These are phyloP conservation scores for Rana temporaria DNA, from an alignment of 2,113 vertebrate species.

Conservation along the genomic window DNA sequence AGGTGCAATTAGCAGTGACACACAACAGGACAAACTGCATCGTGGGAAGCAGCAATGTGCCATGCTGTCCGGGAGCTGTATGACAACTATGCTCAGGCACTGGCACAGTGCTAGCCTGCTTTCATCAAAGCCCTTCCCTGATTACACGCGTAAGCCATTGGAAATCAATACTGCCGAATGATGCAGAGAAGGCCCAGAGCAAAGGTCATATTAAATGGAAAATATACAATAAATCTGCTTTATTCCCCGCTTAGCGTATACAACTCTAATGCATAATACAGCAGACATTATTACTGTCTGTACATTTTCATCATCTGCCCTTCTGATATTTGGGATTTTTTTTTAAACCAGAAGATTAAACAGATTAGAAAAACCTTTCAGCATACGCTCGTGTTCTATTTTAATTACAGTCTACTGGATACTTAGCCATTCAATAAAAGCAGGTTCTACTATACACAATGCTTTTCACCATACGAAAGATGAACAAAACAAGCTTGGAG, in stretches of 20 bases:
- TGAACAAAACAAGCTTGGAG: too few species aligned
- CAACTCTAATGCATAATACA: too few species aligned
- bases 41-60: neutral
- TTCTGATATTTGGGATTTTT: too few species aligned
- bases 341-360: too few species aligned
- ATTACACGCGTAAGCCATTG: slow-evolving; percentile 12
- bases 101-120: neutral
- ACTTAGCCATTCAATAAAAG: too few species aligned
- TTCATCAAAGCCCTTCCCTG: slow-evolving; percentile 21
- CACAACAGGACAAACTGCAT: neutral
- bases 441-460: too few species aligned
- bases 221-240: slow-evolving; percentile 3
- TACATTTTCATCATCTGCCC: too few species aligned
- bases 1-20: slow-evolving; percentile 39
- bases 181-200: slow-evolving; percentile 27
- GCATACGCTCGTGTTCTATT: too few species aligned
- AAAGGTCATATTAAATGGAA: slow-evolving; percentile 57
- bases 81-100: neutral
- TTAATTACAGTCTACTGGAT: too few species aligned
- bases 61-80: neutral
- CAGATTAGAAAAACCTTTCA: too few species aligned
- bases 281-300: too few species aligned
- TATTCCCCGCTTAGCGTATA: neutral
- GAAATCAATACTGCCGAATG: slow-evolving; percentile 45
- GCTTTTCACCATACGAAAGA: too few species aligned